A percentile compares a stretch with the other conserved stretches of the same genome.
phyloP scores from a whole-genome alignment of 2,888 invertebrate genomes.

The Pyrgus malvae region DNA sequence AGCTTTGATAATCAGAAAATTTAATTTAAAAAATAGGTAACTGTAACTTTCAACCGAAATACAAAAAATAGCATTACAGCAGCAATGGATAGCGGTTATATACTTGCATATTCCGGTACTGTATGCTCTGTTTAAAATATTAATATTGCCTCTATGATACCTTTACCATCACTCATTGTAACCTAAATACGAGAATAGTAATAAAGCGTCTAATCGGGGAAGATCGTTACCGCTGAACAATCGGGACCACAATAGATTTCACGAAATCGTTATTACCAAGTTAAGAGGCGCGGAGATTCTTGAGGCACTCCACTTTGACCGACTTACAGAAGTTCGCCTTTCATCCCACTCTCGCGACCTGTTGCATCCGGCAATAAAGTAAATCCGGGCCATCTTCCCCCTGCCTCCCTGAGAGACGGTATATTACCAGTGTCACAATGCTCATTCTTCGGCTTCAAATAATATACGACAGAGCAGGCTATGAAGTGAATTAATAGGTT shows the following conservation, averaged over 20 bases:
- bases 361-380: conserved; percentile 77
- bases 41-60: too few species aligned
- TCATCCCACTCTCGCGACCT: conserved; percentile 60
- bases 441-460: conserved; percentile 8
- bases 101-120: too few species aligned
- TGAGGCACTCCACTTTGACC: conserved; percentile 22
- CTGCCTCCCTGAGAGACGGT: conserved; percentile 35
- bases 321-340: conserved; percentile 44
- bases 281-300: conserved; percentile 7
- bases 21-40: too few species aligned
- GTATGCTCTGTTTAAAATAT: too few species aligned
- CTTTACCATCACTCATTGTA: neutral
- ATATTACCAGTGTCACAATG: conserved; percentile 15
- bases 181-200: too few species aligned
- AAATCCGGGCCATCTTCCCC: conserved; percentile 57
- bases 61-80: too few species aligned
- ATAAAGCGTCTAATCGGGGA: neutral
- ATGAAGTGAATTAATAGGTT: conserved; percentile 7
- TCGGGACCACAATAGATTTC: conserved; percentile 2
- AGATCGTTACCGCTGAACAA: neutral
- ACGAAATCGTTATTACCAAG: conserved; percentile 8
- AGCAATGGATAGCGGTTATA: too few species aligned
- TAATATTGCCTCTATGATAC: neutral
- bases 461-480: neutral
- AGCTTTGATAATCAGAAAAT: too few species aligned